A percentile compares a stretch with the other conserved stretches of the same genome.
phyloP scores from a whole-genome alignment of 1,140 invertebrate species.

The Laupala kohalensis region DNA sequence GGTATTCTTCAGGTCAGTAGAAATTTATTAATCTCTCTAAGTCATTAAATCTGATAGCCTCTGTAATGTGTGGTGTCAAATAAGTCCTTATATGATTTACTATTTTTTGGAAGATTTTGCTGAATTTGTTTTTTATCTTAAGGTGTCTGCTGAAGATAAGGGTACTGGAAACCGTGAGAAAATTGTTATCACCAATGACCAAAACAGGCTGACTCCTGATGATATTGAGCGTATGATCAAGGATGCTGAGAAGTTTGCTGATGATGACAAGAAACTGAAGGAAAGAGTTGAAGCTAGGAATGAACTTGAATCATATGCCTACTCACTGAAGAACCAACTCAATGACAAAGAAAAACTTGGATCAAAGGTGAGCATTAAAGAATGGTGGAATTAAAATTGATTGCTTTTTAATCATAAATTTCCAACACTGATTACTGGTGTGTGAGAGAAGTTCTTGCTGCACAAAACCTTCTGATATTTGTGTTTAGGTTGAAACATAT shows the following conservation, averaged over 20 bases:
- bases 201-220: constrained; percentile 90
- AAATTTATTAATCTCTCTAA: too few relatives aligned
- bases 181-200: constrained; percentile 97
- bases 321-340: constrained; percentile 95
- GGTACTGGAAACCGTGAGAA: constrained; percentile 97
- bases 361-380: constrained; percentile 43
- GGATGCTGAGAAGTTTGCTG: constrained; percentile 96
- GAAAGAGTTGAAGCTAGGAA: constrained; percentile 91
- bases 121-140: constrained; percentile 11
- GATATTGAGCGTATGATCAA: constrained; percentile 98
- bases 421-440: too few relatives aligned
- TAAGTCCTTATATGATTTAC: too few relatives aligned
- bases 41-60: too few relatives aligned
- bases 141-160: constrained; percentile 94
- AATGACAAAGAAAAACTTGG: constrained; percentile 96
- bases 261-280: constrained; percentile 96
- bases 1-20: constrained; percentile 72
- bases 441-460: too few relatives aligned
- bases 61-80: too few relatives aligned
- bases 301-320: constrained; percentile 94
- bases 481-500: too few relatives aligned
- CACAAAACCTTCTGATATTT: too few relatives aligned
- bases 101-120: not conserved
- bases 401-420: too few relatives aligned
- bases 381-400: not conserved